Evolutionary conservation across 2,797 vertebrate genomes (phyloP).

Genomic region (Eulemur mongoz): DNA sequence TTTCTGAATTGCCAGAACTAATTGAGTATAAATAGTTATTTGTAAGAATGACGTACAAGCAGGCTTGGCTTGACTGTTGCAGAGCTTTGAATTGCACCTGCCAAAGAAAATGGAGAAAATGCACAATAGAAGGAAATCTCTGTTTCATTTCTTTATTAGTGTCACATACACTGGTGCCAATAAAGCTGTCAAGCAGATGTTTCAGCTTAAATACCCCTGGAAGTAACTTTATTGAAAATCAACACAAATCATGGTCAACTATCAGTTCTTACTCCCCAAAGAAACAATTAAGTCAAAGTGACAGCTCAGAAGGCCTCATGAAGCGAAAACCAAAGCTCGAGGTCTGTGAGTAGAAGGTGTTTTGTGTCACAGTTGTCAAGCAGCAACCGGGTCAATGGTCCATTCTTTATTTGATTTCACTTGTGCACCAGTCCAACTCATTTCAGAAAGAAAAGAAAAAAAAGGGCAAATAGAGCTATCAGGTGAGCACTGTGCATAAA

Average conservation of each 20-base stretch:
- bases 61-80: background rate
- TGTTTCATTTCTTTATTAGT: constrained; percentile 65
- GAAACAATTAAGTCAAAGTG: constrained; percentile 69
- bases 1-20: background rate
- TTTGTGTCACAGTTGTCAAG: constrained; percentile 28
- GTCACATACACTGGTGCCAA: constrained; percentile 53
- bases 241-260: constrained; percentile 70
- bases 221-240: constrained; percentile 79
- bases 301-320: constrained; percentile 51
- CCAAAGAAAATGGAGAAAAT: background rate
- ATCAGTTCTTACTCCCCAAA: constrained; percentile 56
- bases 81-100: constrained; percentile 9
- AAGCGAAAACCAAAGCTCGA: background rate
- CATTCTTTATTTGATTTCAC: constrained; percentile 58
- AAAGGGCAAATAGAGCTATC: constrained; percentile 49
- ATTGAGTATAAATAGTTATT: constrained; percentile 2
- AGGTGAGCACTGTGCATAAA: constrained; percentile 50
- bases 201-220: constrained; percentile 69
- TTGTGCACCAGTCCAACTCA: background rate
- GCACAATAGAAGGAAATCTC: background rate
- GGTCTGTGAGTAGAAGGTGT: background rate
- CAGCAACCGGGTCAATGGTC: constrained; percentile 14
- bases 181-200: constrained; percentile 70
- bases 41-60: background rate
- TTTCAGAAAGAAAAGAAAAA: constrained; percentile 51